Conservation (phyloP, 2,797 vertebrate species). For the Xenopus petersii region DNA sequence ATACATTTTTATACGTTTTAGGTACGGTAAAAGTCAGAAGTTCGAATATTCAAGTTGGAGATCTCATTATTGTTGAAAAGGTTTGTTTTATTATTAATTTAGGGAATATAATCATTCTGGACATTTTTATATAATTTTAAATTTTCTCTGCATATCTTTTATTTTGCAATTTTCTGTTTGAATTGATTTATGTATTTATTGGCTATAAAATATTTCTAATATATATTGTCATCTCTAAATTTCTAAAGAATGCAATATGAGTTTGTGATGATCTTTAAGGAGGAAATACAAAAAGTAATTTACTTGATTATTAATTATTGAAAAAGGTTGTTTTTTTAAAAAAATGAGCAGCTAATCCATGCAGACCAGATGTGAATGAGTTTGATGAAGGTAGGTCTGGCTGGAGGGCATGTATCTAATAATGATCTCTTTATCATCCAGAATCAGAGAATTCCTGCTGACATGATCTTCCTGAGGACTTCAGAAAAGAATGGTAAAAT, state of each 20-base stretch:
- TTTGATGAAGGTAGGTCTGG: neutral
- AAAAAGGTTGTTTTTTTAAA: neutral
- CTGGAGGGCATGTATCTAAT: neutral
- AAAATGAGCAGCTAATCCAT: neutral
- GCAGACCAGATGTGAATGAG: neutral
- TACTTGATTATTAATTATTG: too few relatives aligned
- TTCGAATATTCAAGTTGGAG: conserved; percentile 94
- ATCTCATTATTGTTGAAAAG: conserved; percentile 99
- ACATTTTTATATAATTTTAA: neutral
- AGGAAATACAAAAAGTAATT: too few relatives aligned
- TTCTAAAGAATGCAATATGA: too few relatives aligned
- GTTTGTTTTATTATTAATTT: conserved; percentile 61
- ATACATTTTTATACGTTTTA: conserved; percentile 52
- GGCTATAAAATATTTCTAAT: too few relatives aligned
- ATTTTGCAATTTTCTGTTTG: too few relatives aligned
- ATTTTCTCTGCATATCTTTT: neutral
- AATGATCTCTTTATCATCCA: conserved; percentile 58
- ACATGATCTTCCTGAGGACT: conserved; percentile 99
- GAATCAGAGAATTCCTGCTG: conserved; percentile 97
- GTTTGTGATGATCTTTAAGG: too few relatives aligned
- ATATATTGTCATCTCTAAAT: too few relatives aligned
- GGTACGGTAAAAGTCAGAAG: conserved; percentile 97
- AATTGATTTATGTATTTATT: too few relatives aligned
- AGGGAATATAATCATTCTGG: too few relatives aligned
- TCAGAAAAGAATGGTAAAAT: conserved; percentile 97